Conservation (phyloP, 2,888 invertebrate species). For the Crocallis elinguaria region DNA sequence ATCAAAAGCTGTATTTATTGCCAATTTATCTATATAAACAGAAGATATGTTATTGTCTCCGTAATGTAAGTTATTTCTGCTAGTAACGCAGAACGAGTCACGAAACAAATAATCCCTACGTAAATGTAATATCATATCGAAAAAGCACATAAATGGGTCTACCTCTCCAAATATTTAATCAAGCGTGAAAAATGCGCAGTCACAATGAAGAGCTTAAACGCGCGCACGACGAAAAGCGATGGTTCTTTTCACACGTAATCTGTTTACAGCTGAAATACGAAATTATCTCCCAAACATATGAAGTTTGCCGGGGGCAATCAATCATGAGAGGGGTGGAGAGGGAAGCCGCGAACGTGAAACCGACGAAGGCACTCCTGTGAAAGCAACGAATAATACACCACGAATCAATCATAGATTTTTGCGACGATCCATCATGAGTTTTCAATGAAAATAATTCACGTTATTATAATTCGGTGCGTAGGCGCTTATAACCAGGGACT, state of each 20-base stretch:
- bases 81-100: neutral
- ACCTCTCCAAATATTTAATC: slow-evolving; percentile 48
- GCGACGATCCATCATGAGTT: slow-evolving; percentile 81
- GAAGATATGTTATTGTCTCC: neutral
- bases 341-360: slow-evolving; percentile 75
- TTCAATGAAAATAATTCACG: slow-evolving; percentile 69
- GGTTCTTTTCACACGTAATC: slow-evolving; percentile 81
- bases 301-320: slow-evolving; percentile 80
- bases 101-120: neutral
- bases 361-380: slow-evolving; percentile 75
- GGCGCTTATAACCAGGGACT: slow-evolving; percentile 33
- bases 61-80: neutral
- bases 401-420: slow-evolving; percentile 83
- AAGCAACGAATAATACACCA: slow-evolving; percentile 81
- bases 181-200: slow-evolving; percentile 62
- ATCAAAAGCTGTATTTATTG: too few relatives aligned
- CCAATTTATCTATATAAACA: too few relatives aligned
- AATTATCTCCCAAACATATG: slow-evolving; percentile 83
- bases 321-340: slow-evolving; percentile 72
- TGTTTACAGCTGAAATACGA: slow-evolving; percentile 83
- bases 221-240: slow-evolving; percentile 58
- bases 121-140: slow-evolving; percentile 7
- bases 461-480: slow-evolving; percentile 43
- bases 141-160: slow-evolving; percentile 15
- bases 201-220: slow-evolving; percentile 64